Conservation (phyloP, 2,797 vertebrate species). For the Xenopus petersii region DNA sequence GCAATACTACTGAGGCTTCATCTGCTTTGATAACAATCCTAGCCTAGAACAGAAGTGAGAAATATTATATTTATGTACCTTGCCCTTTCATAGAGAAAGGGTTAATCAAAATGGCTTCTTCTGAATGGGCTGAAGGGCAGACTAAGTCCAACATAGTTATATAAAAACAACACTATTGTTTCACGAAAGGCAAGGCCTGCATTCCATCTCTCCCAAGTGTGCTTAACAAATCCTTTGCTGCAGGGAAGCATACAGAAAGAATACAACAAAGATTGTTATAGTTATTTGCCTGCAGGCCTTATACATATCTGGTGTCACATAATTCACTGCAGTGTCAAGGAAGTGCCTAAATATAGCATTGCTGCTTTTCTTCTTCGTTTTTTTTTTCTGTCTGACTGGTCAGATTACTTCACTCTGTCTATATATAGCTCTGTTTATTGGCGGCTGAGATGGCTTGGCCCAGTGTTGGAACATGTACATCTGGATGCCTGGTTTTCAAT, state of each 20-base stretch:
- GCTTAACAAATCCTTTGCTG: conserved; percentile 1
- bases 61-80: too few species aligned
- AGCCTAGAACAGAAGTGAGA: too few species aligned
- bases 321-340: conserved; percentile 14
- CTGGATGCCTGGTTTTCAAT: neutral
- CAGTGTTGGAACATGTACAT: neutral
- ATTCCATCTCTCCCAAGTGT: neutral
- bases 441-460: neutral
- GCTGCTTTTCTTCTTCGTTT: neutral
- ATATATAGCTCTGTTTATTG: conserved; percentile 13
- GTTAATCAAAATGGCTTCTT: too few species aligned
- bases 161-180: conserved; percentile 7
- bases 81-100: too few species aligned
- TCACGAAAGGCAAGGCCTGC: neutral
- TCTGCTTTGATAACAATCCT: too few species aligned
- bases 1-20: too few species aligned
- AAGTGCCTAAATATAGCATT: conserved; percentile 11
- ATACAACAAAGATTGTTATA: conserved; percentile 5
- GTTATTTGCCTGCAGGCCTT: neutral
- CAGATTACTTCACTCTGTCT: neutral
- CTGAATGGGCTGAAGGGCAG: neutral
- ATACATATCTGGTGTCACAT: conserved; percentile 8
- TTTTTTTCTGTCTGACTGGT: conserved; percentile 3
- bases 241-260: neutral
- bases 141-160: neutral